Evolutionary conservation across 1,140 invertebrate species (phyloP), one percentile per base, ranked within the genome.

Genomic region (Aradophagus sp.): DNA sequence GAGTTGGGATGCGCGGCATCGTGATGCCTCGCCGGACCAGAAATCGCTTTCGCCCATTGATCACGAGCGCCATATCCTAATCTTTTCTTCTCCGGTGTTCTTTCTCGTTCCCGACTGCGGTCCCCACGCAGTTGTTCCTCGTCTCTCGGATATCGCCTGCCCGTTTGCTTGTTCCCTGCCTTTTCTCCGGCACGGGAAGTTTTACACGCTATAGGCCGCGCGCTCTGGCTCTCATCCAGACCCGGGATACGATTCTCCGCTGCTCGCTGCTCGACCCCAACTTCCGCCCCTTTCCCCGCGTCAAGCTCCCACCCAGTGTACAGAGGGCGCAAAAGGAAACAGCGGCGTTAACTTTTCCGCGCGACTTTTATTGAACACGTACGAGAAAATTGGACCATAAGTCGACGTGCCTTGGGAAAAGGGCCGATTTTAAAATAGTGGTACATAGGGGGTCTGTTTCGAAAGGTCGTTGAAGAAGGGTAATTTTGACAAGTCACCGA

Each of bases 131-230:
- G 3, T 48, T 29, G 29, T 17, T 53, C 32, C 63, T 44, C 42
- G 42, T 56, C n/a, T 47, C 50, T 58, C 52, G 45, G 53, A 56
- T 61, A 65, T 65, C 61, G 56, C 27, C 19, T 42, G 41, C 58
- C 45, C 26, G 20, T 52, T 48, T 34, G 27, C 20, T 48, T 59
- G 53, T 73, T 69, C 59, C 67, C 47, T 50, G 47, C 58, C 41
- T 50, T 61, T 58, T 56, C 61, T 62, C 55, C 44, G 66, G 67
- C 53, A 48, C 52, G 59, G 62, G 44, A 69, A 80, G 72, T 79
- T 80, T 79, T 71, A 74, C 77, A 77, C 70, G 74, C 73, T 77
- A 77, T 73, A 77, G 77, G 73, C 71, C 10, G 27, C 77, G 73
- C 77, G 73, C 59, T 65, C 74, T 77, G 77, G 75, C 77, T 75